phyloP scores from a whole-genome alignment of 1,140 invertebrate species.

The Drosophila chauvacae region DNA sequence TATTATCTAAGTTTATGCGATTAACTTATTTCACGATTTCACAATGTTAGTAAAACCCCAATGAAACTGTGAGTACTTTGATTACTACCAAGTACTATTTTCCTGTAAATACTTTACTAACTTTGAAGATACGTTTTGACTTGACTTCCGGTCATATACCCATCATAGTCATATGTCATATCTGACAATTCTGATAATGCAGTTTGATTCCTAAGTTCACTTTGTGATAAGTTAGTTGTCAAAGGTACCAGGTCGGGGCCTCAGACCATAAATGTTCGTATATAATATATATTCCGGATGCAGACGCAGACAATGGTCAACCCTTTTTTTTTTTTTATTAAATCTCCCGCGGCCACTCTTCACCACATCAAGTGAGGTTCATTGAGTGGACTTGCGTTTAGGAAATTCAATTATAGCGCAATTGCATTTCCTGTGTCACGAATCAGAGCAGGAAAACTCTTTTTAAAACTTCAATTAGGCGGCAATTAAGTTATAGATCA shows the following conservation, averaged over 20 bases:
- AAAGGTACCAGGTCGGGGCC: not conserved
- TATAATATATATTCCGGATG: slow-evolving; percentile 10
- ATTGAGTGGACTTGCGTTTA: slow-evolving; percentile 32
- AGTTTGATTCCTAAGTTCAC: not conserved
- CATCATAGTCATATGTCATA: not conserved
- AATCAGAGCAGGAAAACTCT: slow-evolving; percentile 15
- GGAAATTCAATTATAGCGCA: slow-evolving; percentile 67
- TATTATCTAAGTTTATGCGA: slow-evolving; percentile 38
- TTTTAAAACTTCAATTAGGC: slow-evolving; percentile 23
- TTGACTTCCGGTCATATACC: slow-evolving; percentile 1
- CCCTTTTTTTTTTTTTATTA: slow-evolving; percentile 42
- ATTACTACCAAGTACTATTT: not conserved
- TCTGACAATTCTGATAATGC: not conserved
- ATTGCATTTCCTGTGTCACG: slow-evolving; percentile 56
- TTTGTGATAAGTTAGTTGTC: not conserved
- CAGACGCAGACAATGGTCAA: slow-evolving; percentile 29
- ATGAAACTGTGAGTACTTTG: not conserved
- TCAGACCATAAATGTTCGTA: not conserved
- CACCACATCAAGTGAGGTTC: slow-evolving; percentile 30
- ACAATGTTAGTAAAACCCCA: not conserved
- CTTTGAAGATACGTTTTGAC: not conserved
- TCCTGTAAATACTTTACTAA: not conserved
- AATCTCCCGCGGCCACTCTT: slow-evolving; percentile 8
- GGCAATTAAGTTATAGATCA: slow-evolving; percentile 21
- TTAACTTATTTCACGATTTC: slow-evolving; percentile 21